Percentiles rank a stretch among this genome's conserved stretches.
Conservation (phyloP, 1,140 invertebrate genomes). For the Pachyrhynchus sulphureomaculatus region DNA sequence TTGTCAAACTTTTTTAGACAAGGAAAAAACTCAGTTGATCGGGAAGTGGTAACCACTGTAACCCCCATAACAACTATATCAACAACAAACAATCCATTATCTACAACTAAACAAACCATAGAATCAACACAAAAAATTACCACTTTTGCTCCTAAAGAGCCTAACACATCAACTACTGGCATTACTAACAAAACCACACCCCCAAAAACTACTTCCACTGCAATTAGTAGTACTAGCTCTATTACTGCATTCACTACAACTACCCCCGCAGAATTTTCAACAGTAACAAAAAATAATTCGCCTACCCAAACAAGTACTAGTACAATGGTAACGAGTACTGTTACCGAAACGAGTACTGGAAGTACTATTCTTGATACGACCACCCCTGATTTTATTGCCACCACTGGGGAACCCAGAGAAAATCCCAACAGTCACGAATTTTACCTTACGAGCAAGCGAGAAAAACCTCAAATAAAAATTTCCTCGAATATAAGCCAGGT, state of each 20-base stretch:
- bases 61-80: constrained; percentile 10
- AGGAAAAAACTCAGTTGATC: constrained; percentile 32
- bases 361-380: constrained; percentile 41
- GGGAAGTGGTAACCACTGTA: constrained; percentile 5
- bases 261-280: constrained; percentile 5
- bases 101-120: constrained; percentile 13
- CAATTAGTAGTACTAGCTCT: constrained; percentile 7
- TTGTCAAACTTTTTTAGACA: constrained; percentile 46
- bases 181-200: constrained; percentile 30
- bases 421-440: constrained; percentile 48
- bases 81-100: constrained; percentile 15
- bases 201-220: constrained; percentile 6
- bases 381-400: constrained; percentile 43
- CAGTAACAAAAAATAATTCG: constrained; percentile 4
- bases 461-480: constrained; percentile 59
- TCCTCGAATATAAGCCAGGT: constrained; percentile 59
- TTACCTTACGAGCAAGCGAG: constrained; percentile 43
- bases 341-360: constrained; percentile 31
- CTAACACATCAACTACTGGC: constrained; percentile 12
- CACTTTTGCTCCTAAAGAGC: neutral
- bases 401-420: constrained; percentile 57
- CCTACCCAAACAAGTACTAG: constrained; percentile 15
- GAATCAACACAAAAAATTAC: constrained; percentile 22
- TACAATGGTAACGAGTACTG: constrained; percentile 6
- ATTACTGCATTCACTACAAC: constrained; percentile 17